Percentiles rank a stretch among this genome's conserved stretches.
Conservation (phyloP, 53 echinoderm and acorn worm genomes). For the Arbacia lixula region DNA sequence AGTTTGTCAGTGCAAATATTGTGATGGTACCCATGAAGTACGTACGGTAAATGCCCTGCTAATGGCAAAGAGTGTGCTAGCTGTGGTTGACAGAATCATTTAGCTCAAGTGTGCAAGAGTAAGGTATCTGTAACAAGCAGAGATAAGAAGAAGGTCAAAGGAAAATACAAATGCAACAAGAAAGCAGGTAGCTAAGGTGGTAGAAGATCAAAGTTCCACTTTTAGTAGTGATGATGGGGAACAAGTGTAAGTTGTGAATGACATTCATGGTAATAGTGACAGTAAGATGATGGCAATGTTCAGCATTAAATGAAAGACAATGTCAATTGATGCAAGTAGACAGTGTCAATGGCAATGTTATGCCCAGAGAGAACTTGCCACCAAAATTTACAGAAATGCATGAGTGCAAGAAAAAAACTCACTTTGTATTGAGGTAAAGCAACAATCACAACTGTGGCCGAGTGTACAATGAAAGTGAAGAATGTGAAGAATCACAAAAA, state of each 20-base stretch:
- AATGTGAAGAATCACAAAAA: slow-evolving; percentile 50
- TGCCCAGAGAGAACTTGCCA: slow-evolving; percentile 6
- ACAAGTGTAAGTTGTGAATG: neutral
- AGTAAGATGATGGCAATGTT: neutral
- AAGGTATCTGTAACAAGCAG: too few relatives aligned
- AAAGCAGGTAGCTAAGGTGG: neutral
- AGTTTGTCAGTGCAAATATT: neutral
- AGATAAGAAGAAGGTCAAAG: too few relatives aligned
- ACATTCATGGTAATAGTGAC: neutral
- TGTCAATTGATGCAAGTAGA: slow-evolving; percentile 14
- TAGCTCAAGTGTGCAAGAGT: neutral
- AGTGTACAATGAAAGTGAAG: slow-evolving; percentile 28
- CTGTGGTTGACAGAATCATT: neutral
- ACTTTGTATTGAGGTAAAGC: slow-evolving; percentile 3
- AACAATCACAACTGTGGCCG: neutral
- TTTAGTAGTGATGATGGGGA: neutral
- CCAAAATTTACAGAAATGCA: neutral
- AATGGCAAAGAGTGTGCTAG: neutral
- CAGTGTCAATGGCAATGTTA: slow-evolving; percentile 11
- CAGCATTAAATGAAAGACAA: neutral
- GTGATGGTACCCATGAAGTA: neutral
- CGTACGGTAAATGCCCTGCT: neutral
- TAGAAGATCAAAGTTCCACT: neutral
- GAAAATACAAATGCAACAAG: neutral
- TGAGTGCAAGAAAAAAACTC: neutral